Evolutionary conservation across 2,888 invertebrate genomes (phyloP), one percentile per base, ranked within the genome.

Genomic region (Anoncus sp.): DNA sequence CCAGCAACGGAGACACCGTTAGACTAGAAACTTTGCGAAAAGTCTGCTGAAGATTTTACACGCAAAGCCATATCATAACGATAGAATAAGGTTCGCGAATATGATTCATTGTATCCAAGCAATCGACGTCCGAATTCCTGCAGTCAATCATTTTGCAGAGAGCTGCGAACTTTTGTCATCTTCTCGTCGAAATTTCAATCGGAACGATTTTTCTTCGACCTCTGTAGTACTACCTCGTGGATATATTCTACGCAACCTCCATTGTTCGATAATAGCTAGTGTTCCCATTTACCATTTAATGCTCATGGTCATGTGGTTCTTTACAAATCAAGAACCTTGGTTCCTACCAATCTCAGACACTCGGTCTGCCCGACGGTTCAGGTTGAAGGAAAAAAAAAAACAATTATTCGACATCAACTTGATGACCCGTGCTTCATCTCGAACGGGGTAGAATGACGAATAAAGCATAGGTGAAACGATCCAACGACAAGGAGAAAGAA

Each of bases 401-500:
- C n/a, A 14, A 31, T 62, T 43, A 38, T 55, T 57, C n/a, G 40
- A 45, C 35, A 55, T 67, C 16, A 40, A 51, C 22, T 24, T 9
- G 51, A 51, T 35, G 63, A 14, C 51, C 24, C 14, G 35, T 18
- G 55, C 18, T 16, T 12, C 55, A 35, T 55, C 40, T 27, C 22
- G 24, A 49, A 55, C 47, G 18, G 31, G 49, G 35, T 12, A 63
- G 9, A 24, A 45, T n/a, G 38, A 72, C 12, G 55, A 40, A 49
- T 35, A 43, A 43, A 59, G 24, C 6, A 43, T 31, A 35, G 3
- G 47, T 55, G 24, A 75, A 55, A 47, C 38, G 38, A 16, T 55
- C 57, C 43, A 22, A 73, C 51, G 53, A 43, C 40, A 35, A 49
- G 27, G 57, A 40, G 65, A 62, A 35, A 60, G 53, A 57, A 53